A percentile compares a stretch with the other conserved stretches of the same genome.
These are phyloP conservation scores for Phaenicophaeus curvirostris DNA, from an alignment of 2,797 vertebrate genomes.

Conservation along the genomic window DNA sequence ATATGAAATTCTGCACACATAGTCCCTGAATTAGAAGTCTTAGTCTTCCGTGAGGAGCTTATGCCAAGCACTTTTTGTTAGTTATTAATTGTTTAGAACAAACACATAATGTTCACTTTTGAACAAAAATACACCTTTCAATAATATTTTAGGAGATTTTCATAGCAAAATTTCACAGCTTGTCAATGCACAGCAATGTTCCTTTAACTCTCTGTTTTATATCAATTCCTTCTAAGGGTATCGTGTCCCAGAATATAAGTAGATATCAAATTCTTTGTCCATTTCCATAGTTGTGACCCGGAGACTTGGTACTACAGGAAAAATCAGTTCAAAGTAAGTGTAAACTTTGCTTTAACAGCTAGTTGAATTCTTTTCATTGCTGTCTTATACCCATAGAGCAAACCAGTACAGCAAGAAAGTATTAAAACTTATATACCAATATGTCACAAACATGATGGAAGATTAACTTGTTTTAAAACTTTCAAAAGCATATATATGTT, in stretches of 20 bases:
- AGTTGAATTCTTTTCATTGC: not conserved
- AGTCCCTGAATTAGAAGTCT: constrained; percentile 15
- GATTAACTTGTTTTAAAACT: not conserved
- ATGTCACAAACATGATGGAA: not conserved
- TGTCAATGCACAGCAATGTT: not conserved
- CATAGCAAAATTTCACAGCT: not conserved
- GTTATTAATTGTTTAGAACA: not conserved
- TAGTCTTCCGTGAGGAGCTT: not conserved
- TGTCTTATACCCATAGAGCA: not conserved
- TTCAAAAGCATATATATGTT: not conserved
- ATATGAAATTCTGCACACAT: not conserved
- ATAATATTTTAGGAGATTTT: not conserved
- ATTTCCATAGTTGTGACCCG: not conserved
- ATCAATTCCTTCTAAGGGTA: not conserved
- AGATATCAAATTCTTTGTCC: not conserved
- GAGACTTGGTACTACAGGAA: not conserved
- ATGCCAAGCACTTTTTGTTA: not conserved
- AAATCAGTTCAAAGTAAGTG: not conserved
- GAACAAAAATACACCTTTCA: not conserved
- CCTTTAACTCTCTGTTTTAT: not conserved
- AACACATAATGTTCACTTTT: not conserved
- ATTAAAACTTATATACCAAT: not conserved
- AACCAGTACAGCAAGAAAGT: not conserved
- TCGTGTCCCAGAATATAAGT: not conserved
- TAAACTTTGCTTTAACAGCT: not conserved